phyloP scores from a whole-genome alignment of 2,113 vertebrate species.

The Hippocampus abdominalis region DNA sequence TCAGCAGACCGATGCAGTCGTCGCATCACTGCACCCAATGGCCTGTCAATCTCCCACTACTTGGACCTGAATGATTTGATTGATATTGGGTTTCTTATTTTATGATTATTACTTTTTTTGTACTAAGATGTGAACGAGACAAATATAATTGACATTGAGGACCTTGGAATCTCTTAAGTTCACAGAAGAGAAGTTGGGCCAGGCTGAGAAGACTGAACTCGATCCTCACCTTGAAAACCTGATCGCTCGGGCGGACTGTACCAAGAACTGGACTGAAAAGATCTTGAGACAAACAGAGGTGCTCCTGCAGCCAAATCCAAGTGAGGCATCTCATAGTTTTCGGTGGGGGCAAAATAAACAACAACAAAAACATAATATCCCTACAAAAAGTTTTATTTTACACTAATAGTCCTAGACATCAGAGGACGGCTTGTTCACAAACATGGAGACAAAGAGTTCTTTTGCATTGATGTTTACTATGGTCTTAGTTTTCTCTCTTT shows the following conservation, averaged over 20 bases:
- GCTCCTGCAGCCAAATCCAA: slow-evolving; percentile 67
- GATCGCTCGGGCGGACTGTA: slow-evolving; percentile 82
- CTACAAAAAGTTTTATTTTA: neutral
- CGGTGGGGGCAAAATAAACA: neutral
- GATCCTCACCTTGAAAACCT: slow-evolving; percentile 91
- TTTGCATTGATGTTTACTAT: no score
- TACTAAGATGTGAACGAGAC: no score
- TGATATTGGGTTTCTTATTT: no score
- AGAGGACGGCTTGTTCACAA: no score
- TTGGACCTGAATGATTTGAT: no score
- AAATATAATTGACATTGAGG: neutral
- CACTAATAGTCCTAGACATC: no score
- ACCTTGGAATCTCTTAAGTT: slow-evolving; percentile 69
- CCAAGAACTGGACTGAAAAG: slow-evolving; percentile 95
- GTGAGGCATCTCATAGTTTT: slow-evolving; percentile 35
- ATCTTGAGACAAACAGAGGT: slow-evolving; percentile 64
- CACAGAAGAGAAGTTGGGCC: slow-evolving; percentile 95
- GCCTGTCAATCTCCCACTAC: no score
- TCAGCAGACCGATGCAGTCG: no score
- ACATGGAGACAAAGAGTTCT: no score
- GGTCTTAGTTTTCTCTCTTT: no score
- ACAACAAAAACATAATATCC: neutral
- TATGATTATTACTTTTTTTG: no score
- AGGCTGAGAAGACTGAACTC: slow-evolving; percentile 92
- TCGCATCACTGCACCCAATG: no score